A percentile compares a stretch with the other conserved stretches of the same genome.
These are phyloP conservation scores for Huso huso DNA, from an alignment of 2,797 vertebrate genomes.

Conservation along the genomic window DNA sequence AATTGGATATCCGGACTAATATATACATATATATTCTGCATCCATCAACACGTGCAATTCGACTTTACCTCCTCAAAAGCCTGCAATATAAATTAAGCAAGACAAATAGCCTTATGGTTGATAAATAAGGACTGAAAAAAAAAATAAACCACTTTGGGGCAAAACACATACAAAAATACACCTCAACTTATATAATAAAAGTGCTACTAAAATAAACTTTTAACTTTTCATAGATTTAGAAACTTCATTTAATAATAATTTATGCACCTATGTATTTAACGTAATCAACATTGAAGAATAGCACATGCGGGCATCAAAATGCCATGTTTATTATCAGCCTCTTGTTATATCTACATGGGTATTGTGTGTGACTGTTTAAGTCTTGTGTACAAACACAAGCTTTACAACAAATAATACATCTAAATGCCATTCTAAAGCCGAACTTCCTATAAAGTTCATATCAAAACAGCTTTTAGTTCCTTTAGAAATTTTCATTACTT, in stretches of 20 bases:
- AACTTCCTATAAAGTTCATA: too few relatives aligned
- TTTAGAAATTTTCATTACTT: too few relatives aligned
- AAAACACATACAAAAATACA: slow-evolving; percentile 4
- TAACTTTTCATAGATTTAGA: slow-evolving; percentile 20
- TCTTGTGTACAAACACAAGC: too few relatives aligned
- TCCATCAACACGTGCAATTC: slow-evolving; percentile 51
- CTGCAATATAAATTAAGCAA: slow-evolving; percentile 35
- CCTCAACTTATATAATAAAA: slow-evolving; percentile 15
- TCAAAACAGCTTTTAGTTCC: too few relatives aligned
- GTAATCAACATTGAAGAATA: slow-evolving; percentile 8
- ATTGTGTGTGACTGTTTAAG: too few relatives aligned
- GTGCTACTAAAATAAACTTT: slow-evolving; percentile 25
- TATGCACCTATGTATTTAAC: slow-evolving; percentile 8
- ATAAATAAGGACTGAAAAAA: slow-evolving; percentile 18
- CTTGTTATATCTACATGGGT: too few relatives aligned
- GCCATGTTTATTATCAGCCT: too few relatives aligned
- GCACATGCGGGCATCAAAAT: not conserved
- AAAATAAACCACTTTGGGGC: slow-evolving; percentile 9
- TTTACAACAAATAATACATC: too few relatives aligned
- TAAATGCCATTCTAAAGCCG: too few relatives aligned
- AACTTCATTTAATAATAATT: slow-evolving; percentile 22
- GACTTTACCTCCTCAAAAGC: slow-evolving; percentile 30
- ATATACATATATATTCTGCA: slow-evolving; percentile 49
- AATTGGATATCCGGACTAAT: slow-evolving; percentile 67
- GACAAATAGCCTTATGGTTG: slow-evolving; percentile 27